Evolutionary conservation across 2,888 invertebrate genomes (phyloP).

Genomic region (Lasioglossum lativentre): DNA sequence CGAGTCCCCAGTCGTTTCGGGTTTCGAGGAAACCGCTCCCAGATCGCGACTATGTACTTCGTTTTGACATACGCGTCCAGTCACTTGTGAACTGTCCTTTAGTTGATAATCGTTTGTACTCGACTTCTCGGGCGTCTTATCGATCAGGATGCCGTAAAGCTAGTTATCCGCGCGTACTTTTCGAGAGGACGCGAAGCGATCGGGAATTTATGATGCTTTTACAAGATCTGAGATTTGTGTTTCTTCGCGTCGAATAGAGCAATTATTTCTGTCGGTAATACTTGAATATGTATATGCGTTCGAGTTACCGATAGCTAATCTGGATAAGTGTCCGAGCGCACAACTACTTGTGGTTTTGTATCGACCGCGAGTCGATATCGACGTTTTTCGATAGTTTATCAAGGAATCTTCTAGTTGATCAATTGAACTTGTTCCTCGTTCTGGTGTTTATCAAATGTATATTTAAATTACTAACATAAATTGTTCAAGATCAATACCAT

Average conservation of each 20-base stretch:
- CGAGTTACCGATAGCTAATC: neutral
- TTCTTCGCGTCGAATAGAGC: neutral
- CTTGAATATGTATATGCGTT: neutral
- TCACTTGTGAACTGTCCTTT: neutral
- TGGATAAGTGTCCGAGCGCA: neutral
- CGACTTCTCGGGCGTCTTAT: neutral
- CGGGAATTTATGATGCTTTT: neutral
- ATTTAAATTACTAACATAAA: too few species aligned
- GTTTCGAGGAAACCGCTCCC: neutral
- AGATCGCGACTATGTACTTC: neutral
- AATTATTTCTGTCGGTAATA: neutral
- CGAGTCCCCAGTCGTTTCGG: neutral
- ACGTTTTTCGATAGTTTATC: neutral
- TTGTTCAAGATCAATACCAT: too few species aligned
- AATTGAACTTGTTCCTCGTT: neutral
- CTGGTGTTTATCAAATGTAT: too few species aligned
- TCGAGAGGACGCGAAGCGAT: neutral
- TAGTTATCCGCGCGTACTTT: neutral
- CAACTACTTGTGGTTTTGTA: neutral
- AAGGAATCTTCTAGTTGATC: neutral
- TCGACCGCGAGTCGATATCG: neutral
- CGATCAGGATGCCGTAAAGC: neutral
- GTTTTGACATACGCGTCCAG: constrained; percentile 15
- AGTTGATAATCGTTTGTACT: neutral
- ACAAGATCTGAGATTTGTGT: neutral